phyloP scores from a whole-genome alignment of 2,797 vertebrate species.

The Numenius phaeopus region DNA sequence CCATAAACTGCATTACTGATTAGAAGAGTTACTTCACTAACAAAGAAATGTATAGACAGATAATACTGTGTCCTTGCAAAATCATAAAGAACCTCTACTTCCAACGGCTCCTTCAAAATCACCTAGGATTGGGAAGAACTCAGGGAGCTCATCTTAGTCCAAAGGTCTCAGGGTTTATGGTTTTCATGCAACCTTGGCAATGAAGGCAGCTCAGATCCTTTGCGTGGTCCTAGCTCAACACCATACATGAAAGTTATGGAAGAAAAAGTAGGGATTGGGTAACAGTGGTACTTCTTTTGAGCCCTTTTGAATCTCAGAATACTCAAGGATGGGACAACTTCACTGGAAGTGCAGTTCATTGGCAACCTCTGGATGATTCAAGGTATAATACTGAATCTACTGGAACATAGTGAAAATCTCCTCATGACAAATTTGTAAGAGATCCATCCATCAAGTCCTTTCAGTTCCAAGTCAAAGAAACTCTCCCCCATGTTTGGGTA shows the following conservation, averaged over 20 bases:
- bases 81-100: background rate
- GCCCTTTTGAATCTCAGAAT: background rate
- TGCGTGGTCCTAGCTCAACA: background rate
- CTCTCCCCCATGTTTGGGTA: background rate
- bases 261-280: background rate
- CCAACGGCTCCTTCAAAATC: background rate
- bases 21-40: background rate
- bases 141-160: background rate
- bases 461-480: background rate
- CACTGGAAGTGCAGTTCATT: background rate
- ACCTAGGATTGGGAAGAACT: background rate
- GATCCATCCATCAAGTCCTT: background rate
- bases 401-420: background rate
- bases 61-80: background rate
- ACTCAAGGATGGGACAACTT: background rate
- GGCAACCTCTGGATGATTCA: background rate
- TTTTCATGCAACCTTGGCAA: background rate
- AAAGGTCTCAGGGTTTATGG: background rate
- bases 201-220: background rate
- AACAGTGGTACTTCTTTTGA: background rate
- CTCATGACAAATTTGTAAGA: background rate
- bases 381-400: background rate
- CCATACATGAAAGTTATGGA: fast-evolving
- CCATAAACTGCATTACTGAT: background rate
- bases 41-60: background rate